Evolutionary conservation across 2,113 vertebrate species (phyloP).

Genomic region (Podarcis raffonei): DNA sequence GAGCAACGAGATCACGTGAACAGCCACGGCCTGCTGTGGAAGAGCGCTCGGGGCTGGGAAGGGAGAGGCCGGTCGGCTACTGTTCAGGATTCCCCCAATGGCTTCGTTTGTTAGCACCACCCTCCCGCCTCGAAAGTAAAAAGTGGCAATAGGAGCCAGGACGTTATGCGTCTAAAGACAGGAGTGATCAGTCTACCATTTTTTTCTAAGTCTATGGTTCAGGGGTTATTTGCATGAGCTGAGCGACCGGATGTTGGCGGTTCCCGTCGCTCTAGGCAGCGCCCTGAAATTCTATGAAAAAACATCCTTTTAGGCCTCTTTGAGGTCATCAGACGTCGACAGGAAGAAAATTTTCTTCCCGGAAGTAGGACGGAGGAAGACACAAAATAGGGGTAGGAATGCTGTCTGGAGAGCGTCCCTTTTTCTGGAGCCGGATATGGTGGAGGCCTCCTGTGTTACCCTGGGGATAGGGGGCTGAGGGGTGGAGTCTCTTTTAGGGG

Average conservation of each 20-base stretch:
- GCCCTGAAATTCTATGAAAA: too few relatives aligned
- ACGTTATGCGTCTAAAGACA: neutral
- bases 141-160: neutral
- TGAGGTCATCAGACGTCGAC: neutral
- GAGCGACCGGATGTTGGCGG: too few relatives aligned
- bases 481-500: neutral
- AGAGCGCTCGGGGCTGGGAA: too few relatives aligned
- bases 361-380: neutral
- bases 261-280: too few relatives aligned
- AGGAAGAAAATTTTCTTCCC: neutral
- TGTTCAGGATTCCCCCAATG: too few relatives aligned
- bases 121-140: neutral
- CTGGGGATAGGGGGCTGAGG: neutral
- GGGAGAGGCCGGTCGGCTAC: too few relatives aligned
- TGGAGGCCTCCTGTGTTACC: neutral
- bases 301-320: too few relatives aligned
- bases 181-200: neutral
- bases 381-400: neutral
- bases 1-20: too few relatives aligned
- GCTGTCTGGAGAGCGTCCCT: neutral
- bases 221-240: too few relatives aligned
- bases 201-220: too few relatives aligned
- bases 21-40: too few relatives aligned
- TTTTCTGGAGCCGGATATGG: neutral
- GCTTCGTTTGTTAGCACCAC: too few relatives aligned